Percentiles rank a stretch among this genome's conserved stretches.
phyloP scores from a whole-genome alignment of 1,140 invertebrate species.

The Tetramorium parvispinum region DNA sequence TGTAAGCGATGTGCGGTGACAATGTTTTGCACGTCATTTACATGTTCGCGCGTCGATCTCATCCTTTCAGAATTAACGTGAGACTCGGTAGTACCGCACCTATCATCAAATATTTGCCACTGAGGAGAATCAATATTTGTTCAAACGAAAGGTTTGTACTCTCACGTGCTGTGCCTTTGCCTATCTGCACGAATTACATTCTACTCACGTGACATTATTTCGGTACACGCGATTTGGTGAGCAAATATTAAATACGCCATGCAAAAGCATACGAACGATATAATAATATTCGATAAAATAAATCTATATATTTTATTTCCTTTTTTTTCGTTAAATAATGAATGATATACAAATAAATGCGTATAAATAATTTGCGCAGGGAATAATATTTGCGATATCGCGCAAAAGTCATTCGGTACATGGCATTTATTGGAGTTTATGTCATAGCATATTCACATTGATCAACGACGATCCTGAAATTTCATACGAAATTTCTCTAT shows the following conservation, averaged over 20 bases:
- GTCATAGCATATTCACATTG: background rate
- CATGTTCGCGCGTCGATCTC: slow-evolving; percentile 13
- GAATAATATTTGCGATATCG: background rate
- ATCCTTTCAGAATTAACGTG: slow-evolving; percentile 49
- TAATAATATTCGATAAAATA: background rate
- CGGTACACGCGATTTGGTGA: background rate
- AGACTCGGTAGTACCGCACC: slow-evolving; percentile 42
- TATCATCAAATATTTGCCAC: slow-evolving; percentile 63
- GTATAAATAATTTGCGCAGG: slow-evolving; percentile 20
- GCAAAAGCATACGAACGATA: background rate
- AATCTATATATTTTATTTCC: background rate
- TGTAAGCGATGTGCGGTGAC: slow-evolving; percentile 23
- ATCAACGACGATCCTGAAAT: background rate
- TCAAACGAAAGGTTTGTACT: slow-evolving; percentile 49
- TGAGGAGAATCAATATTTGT: slow-evolving; percentile 66
- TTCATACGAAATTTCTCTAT: background rate
- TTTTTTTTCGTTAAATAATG: slow-evolving; percentile 11
- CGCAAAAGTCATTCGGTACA: background rate
- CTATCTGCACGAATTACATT: slow-evolving; percentile 56
- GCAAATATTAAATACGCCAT: slow-evolving; percentile 34
- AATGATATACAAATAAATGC: background rate
- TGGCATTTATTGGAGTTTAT: background rate
- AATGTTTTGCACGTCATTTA: slow-evolving; percentile 44
- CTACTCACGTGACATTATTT: slow-evolving; percentile 49
- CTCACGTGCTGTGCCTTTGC: background rate